A percentile compares a stretch with the other conserved stretches of the same genome.
phyloP scores from a whole-genome alignment of 2,113 vertebrate genomes.

The Astur gentilis region DNA sequence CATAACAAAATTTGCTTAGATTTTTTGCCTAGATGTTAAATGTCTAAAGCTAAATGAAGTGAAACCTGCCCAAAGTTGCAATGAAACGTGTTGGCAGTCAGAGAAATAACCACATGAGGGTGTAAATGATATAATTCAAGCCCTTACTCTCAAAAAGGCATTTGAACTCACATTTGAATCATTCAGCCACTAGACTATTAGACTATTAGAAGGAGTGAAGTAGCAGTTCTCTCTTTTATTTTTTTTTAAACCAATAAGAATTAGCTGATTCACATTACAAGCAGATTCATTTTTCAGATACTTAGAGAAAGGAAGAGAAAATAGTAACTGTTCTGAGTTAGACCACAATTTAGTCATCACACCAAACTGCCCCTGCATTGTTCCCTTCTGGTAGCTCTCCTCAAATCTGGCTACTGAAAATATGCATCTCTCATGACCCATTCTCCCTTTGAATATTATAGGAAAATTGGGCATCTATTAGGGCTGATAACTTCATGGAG shows the following conservation, averaged over 20 bases:
- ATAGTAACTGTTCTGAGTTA: neutral
- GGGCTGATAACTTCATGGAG: neutral
- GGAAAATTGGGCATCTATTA: neutral
- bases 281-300: neutral
- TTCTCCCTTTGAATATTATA: neutral
- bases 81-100: neutral
- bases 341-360: neutral
- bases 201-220: neutral
- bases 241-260: neutral
- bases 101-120: neutral
- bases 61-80: neutral
- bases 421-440: neutral
- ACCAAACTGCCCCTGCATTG: neutral
- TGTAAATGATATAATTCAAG: neutral
- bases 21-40: neutral
- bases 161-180: neutral
- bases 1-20: neutral
- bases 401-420: neutral
- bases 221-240: neutral
- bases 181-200: neutral
- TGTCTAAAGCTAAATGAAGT: neutral
- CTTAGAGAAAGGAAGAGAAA: neutral
- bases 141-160: neutral
- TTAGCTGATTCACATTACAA: neutral
- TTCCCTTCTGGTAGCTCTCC: neutral